Conservation (phyloP, 2,888 invertebrate genomes). For the Thecocarcelia acutangulata region DNA sequence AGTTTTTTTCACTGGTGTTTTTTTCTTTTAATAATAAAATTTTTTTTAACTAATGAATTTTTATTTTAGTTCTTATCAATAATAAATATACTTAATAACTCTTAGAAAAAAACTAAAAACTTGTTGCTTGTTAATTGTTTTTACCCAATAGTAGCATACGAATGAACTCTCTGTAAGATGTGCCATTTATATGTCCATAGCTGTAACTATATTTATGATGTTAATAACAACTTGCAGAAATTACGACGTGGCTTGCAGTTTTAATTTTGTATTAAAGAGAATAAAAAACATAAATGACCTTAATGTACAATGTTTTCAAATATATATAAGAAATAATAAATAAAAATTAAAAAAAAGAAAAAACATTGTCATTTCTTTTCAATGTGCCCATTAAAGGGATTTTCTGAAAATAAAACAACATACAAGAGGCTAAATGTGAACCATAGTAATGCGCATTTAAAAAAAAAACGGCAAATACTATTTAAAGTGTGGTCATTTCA, state of each 20-base stretch:
- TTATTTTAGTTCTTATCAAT: too few relatives aligned
- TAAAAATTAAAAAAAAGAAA: background rate
- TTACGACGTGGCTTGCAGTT: conserved; percentile 19
- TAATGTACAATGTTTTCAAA: conserved; percentile 16
- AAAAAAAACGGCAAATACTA: background rate
- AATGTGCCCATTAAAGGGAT: background rate
- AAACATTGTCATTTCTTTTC: background rate
- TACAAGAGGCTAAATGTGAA: conserved; percentile 15
- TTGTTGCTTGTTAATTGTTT: too few relatives aligned
- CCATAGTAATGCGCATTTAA: background rate
- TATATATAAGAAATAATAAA: too few relatives aligned
- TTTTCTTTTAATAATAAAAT: too few relatives aligned
- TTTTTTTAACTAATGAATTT: too few relatives aligned
- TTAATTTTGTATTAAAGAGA: conserved; percentile 45
- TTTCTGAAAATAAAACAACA: background rate
- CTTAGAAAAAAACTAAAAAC: too few relatives aligned
- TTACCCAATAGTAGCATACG: too few relatives aligned
- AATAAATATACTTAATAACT: too few relatives aligned
- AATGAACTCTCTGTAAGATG: too few relatives aligned
- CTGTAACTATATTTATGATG: conserved; percentile 34
- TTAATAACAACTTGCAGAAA: conserved; percentile 17
- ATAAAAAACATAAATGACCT: conserved; percentile 44
- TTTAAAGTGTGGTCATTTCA: conserved; percentile 48
- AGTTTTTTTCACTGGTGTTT: too few relatives aligned
- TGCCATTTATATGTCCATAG: too few relatives aligned